Evolutionary conservation across 2,888 invertebrate genomes (phyloP), one percentile per base, ranked within the genome.

Genomic region (Pseudococcus jackbeardsleyi): DNA sequence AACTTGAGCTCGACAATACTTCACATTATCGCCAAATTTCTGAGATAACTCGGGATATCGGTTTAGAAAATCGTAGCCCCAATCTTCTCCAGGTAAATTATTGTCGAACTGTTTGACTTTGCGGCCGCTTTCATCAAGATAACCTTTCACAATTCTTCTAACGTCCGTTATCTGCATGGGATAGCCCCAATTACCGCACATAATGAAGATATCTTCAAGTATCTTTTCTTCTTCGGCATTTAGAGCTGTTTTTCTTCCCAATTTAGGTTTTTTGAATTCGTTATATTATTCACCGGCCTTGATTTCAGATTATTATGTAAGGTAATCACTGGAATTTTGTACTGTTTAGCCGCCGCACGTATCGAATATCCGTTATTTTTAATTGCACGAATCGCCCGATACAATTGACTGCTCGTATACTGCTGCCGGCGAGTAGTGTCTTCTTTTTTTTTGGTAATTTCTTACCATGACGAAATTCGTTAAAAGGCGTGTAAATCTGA

Each of bases 51-150:
- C n/a, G 8, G 46, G 84, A 50, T 84, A 50, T 2, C 50, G 15
- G 3, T 19, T 1, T 8, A 84, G 2, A 19, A 84, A 84, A 6
- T 17, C 48, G 2, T 50, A 11, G 12, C n/a, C 84, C 84, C 84
- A 84, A 3, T 84, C 84, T 12, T 84, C 48, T n/a, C 50, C 84
- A 7, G 84, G 84, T n/a, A 48, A 1, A 33, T 79, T 79, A n/a
- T 79, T 46, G 9, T 79, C 39, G 33, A 79, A 79, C 11, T 3
- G 2, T 5, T 3, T 2, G 5, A 79, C 79, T 17, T 79, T 8
- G 6, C n/a, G 9, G 4, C 8, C 8, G 39, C 9, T 79, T 8
- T 3, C 8, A 15, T 79, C 39, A 2, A 79, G 12, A 15, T 79
- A 79, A 42, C 9, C 79, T 8, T 39, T 7, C 2, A 39, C 33